phyloP scores from a whole-genome alignment of 2,113 vertebrate genomes.

The Macquaria australasica region DNA sequence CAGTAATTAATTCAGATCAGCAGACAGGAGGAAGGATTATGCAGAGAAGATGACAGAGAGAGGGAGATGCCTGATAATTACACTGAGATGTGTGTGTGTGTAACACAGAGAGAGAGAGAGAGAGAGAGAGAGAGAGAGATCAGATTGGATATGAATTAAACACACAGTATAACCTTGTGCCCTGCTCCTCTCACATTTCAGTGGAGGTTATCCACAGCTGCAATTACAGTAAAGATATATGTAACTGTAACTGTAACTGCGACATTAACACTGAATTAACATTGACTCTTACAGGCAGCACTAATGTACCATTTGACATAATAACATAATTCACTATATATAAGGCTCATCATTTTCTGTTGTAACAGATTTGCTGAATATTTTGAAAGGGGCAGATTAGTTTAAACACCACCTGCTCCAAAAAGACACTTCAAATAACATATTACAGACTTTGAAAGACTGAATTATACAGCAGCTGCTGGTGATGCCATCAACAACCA shows the following conservation, averaged over 20 bases:
- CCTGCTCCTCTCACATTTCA: slow-evolving; percentile 15
- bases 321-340: slow-evolving; percentile 6
- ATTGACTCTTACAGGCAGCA: slow-evolving; percentile 2
- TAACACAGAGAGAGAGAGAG: neutral
- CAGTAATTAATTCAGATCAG: slow-evolving; percentile 41
- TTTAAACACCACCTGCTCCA: slow-evolving; percentile 13
- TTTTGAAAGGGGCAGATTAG: neutral
- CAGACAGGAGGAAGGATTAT: slow-evolving; percentile 36
- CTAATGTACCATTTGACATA: neutral
- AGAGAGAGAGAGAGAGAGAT: neutral
- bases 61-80: slow-evolving; percentile 37
- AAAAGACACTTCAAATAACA: neutral
- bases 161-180: slow-evolving; percentile 22
- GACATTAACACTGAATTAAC: slow-evolving; percentile 21
- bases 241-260: slow-evolving; percentile 5
- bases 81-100: neutral
- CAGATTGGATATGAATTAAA: slow-evolving; percentile 16
- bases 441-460: neutral
- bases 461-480: neutral
- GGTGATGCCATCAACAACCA: neutral
- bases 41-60: slow-evolving; percentile 27
- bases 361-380: neutral
- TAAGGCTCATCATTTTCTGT: neutral
- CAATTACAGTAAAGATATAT: slow-evolving; percentile 9
- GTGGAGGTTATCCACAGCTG: slow-evolving; percentile 11